Evolutionary conservation across 2,888 invertebrate genomes (phyloP), one percentile per base, ranked within the genome.

Genomic region (Heteromurus nitidus): DNA sequence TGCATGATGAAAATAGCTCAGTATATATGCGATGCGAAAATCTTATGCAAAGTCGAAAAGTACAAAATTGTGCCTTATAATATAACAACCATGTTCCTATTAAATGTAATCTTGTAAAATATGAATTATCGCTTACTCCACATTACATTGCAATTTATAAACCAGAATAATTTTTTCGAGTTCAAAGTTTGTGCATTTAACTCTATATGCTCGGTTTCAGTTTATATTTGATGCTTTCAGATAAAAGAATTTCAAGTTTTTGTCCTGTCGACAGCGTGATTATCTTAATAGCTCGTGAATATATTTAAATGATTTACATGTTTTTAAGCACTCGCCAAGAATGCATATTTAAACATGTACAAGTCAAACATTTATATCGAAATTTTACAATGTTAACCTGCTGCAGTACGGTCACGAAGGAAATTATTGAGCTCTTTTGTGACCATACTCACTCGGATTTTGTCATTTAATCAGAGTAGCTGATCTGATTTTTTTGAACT

Each of bases 401-500:
- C 24, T n/a, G 18, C 28, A 50, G n/a, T 67, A 26, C 18, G 67
- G 67, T 67, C 67, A 67, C 67, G 44, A 47, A 67, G 11, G 67
- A 67, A 67, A 47, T 67, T 67, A 67, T 67, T 44, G 47, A 47
- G 67, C 28, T 28, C 18, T n/a, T n/a, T 44, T 44, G 28, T 26
- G 13, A n/a, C n/a, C 30, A 47, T 1, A 50, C 50, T 67, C 26
- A 22, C 20, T 30, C n/a, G 20, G 47, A n/a, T n/a, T 20, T 50
- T 47, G 47, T 36, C 42, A 50, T 50, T 50, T 67, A 47, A 67
- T 67, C 67, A 47, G 67, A 24, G 2, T n/a, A 67, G 18, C 16
- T 67, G 47, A 67, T 67, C 67, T 67, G 50, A 47, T 67, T 67
- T 28, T 47, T 36, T 64, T 64, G 36, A 22, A 31, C 24, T 53